phyloP scores from a whole-genome alignment of 2,888 invertebrate genomes.

The Macaria liturata region DNA sequence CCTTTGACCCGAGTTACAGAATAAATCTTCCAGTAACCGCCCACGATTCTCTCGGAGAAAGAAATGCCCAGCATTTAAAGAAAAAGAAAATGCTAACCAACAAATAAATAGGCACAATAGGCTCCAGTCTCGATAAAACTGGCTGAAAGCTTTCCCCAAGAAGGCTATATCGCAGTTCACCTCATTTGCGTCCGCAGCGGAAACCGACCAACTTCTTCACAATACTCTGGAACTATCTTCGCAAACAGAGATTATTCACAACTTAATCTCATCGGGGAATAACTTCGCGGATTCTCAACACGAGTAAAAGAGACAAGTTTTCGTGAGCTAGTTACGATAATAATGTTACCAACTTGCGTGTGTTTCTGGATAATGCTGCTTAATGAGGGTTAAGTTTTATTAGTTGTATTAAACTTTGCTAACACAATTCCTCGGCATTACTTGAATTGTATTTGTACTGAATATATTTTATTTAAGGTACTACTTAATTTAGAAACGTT shows the following conservation, averaged over 20 bases:
- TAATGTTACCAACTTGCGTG: background rate
- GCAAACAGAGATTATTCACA: conserved; percentile 28
- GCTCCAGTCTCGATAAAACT: conserved; percentile 13
- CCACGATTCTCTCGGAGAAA: too few species aligned
- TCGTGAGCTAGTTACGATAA: background rate
- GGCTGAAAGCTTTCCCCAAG: conserved; percentile 10
- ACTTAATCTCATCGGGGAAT: conserved; percentile 26
- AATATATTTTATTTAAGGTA: too few species aligned
- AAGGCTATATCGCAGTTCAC: conserved; percentile 5
- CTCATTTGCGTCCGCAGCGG: conserved; percentile 11
- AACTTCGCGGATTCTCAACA: conserved; percentile 7
- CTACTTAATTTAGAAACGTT: too few species aligned
- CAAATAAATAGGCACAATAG: conserved; percentile 13
- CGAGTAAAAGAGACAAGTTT: conserved; percentile 8
- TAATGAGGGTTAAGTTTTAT: too few species aligned
- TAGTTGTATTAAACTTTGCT: too few species aligned
- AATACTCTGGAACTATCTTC: conserved; percentile 15
- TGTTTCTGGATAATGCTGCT: too few species aligned
- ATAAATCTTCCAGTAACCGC: too few species aligned
- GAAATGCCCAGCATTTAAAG: conserved; percentile 1
- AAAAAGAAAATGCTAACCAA: conserved; percentile 4
- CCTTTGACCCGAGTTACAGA: too few species aligned
- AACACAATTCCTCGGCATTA: too few species aligned
- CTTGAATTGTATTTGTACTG: too few species aligned
- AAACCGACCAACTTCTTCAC: conserved; percentile 12